Base-by-base conservation (phyloP, 2,113 vertebrate species). In the Casuarius casuarius region DNA sequence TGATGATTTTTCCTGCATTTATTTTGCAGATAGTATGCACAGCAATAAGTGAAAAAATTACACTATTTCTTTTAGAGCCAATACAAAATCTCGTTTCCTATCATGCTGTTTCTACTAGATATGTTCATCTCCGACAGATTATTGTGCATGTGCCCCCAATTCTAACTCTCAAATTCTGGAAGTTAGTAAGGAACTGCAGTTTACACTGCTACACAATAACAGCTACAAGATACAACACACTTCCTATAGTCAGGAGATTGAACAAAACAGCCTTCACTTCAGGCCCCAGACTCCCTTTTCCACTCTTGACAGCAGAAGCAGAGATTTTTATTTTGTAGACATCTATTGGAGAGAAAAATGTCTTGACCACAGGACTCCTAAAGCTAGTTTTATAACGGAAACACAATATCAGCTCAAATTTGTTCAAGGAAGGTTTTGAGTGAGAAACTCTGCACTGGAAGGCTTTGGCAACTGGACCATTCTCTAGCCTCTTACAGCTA, bases 1-100 rank as follows among this genome's bases (percentile, higher is more conserved):
- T 1, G 3, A 18, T 15, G 0, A 0, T 9, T 3, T 59, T 84
- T 85, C 58, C 40, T 2, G 2, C 7, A 67, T 67, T 38, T 18
- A 58, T 49, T 42, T 71, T 40, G 3, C 5, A 78, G 11, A 84
- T 8, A 68, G 29, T 0, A 59, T 10, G 35, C 2, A 20, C 17
- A 72, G 26, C 87, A 42, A 8, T 4, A 54, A 78, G 20, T 1
- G 25, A 14, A 40, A 52, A 80, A 62, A 44, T 22, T 52, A 20
- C 1, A 63, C 5, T 4, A 31, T 15, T 52, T 46, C 42, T 72
- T 77, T 44, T 31, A 40, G 51, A 63, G 31, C 3, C 71, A 46
- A 35, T 10, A 22, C 9, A 62, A 66, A 56, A 54, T 46, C 18
- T 3, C 12, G 8, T 15, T 82, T 78, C 16, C 31, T 23, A 18